Evolutionary conservation across 1,140 invertebrate species (phyloP).

Genomic region (Ditylenchus dipsaci): DNA sequence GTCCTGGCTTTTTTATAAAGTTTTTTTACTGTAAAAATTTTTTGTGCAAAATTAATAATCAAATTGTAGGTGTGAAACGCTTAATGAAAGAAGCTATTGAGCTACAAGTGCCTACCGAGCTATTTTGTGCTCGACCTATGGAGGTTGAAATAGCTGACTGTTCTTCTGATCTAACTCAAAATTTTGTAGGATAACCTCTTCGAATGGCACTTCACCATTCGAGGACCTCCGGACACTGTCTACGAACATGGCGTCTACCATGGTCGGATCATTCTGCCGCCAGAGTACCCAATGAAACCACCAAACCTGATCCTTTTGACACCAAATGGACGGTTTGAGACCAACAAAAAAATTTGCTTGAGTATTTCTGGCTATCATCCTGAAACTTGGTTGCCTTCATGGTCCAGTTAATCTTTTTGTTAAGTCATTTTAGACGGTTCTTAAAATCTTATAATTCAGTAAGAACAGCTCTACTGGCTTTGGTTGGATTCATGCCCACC

Average conservation of each 20-base stretch:
- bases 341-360: slow-evolving; percentile 84
- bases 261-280: slow-evolving; percentile 74
- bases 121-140: slow-evolving; percentile 81
- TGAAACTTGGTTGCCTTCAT: slow-evolving; percentile 88
- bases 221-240: slow-evolving; percentile 40
- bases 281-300: slow-evolving; percentile 95
- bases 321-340: slow-evolving; percentile 77
- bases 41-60: no score
- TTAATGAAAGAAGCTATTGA: slow-evolving; percentile 87
- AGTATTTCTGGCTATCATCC: slow-evolving; percentile 97
- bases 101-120: slow-evolving; percentile 74
- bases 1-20: no score
- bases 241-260: slow-evolving; percentile 63
- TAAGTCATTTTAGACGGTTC: slow-evolving; percentile 70
- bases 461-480: slow-evolving; percentile 80
- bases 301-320: slow-evolving; percentile 89
- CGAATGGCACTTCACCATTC: slow-evolving; percentile 89
- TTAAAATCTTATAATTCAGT: slow-evolving; percentile 63
- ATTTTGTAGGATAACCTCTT: slow-evolving; percentile 76
- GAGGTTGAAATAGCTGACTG: slow-evolving; percentile 63
- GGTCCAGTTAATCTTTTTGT: slow-evolving; percentile 78
- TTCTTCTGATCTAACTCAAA: not conserved
- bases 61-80: slow-evolving; percentile 79
- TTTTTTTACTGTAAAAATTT: no score
- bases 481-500: slow-evolving; percentile 89